These are phyloP conservation scores for Leucophenga maculata DNA, from an alignment of 2,888 invertebrate genomes.

Conservation along the genomic window DNA sequence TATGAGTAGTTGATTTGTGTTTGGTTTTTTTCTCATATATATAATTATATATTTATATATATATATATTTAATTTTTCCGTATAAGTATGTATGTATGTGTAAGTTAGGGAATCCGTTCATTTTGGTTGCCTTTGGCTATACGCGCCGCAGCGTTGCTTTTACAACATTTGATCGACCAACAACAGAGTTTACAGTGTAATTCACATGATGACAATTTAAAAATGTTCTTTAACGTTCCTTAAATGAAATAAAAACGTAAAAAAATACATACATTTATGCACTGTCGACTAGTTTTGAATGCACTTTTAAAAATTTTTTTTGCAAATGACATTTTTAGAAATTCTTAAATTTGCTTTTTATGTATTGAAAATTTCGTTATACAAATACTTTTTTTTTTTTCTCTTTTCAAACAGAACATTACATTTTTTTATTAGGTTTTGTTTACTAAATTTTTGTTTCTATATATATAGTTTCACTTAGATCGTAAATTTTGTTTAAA, in stretches of 20 bases:
- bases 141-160: background rate
- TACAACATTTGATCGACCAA: background rate
- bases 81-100: background rate
- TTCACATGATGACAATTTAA: constrained; percentile 1
- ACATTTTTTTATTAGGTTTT: background rate
- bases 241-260: background rate
- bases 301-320: too few species aligned
- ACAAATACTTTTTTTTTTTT: constrained; percentile 16
- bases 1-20: constrained; percentile 14
- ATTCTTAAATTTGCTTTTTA: too few species aligned
- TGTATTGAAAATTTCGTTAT: background rate
- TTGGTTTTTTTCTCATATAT: background rate
- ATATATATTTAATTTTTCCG: constrained; percentile 2
- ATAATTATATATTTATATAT: background rate
- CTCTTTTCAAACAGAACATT: constrained; percentile 19
- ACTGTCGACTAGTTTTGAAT: too few species aligned
- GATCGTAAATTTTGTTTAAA: constrained; percentile 10
- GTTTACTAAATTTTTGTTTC: constrained; percentile 7
- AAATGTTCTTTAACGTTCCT: background rate
- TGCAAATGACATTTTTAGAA: too few species aligned
- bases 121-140: background rate
- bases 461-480: constrained; percentile 9
- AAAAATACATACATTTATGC: too few species aligned
- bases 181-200: background rate
- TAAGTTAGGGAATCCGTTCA: too few species aligned